Evolutionary conservation across 2,113 vertebrate genomes (phyloP).

Genomic region (Pangasianodon hypophthalmus): DNA sequence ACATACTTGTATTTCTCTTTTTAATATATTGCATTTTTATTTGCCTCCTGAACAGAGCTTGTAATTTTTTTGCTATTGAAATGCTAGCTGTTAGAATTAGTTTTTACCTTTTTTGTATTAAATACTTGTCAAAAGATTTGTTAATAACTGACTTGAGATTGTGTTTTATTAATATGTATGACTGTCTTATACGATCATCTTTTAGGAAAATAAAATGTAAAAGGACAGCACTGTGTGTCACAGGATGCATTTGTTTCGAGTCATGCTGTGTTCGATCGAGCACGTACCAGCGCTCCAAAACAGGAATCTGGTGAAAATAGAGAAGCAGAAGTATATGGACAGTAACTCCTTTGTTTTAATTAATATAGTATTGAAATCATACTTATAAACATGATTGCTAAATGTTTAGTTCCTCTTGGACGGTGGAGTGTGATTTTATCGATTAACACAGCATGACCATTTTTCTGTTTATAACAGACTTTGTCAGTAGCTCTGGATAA

Average conservation of each 20-base stretch:
- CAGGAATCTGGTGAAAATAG: background rate
- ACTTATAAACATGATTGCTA: background rate
- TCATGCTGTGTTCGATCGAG: background rate
- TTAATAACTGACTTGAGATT: slow-evolving; percentile 27
- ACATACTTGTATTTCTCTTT: background rate
- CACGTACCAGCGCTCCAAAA: background rate
- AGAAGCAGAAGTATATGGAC: slow-evolving; percentile 5
- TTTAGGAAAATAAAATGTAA: slow-evolving; percentile 26
- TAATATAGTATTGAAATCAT: background rate
- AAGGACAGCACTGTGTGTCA: background rate
- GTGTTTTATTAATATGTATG: slow-evolving; percentile 15
- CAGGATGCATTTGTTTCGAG: background rate
- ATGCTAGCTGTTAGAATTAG: slow-evolving; percentile 2
- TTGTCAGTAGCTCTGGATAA: too few species aligned
- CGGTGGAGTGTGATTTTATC: background rate
- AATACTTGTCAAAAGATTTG: slow-evolving; percentile 23
- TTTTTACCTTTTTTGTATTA: background rate
- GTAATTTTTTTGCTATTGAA: background rate
- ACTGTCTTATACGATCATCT: slow-evolving; percentile 1
- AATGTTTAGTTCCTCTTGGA: background rate
- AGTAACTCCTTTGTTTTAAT: background rate
- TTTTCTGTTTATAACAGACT: background rate
- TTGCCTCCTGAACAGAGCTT: slow-evolving; percentile 7
- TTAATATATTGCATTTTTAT: slow-evolving; percentile 39
- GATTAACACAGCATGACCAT: background rate